Base-by-base conservation (phyloP, 2,888 invertebrate species). In the Oscheius sp. region DNA sequence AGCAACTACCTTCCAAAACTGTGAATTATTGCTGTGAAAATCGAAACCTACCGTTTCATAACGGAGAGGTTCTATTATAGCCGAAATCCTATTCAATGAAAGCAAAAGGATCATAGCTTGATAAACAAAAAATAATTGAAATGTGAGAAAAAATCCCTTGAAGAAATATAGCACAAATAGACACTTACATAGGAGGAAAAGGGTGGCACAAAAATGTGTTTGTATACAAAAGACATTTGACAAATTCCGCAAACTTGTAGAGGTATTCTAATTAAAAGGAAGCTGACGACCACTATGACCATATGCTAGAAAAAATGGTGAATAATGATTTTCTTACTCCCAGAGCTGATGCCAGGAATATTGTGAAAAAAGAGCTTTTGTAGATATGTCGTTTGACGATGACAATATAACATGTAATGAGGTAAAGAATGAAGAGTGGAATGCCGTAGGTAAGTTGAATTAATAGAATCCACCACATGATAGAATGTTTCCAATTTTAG, bases 1-100 rank as follows among this genome's bases (percentile, higher is more conserved):
- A 17, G 61, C 66, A 54, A 68, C 64, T 61, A 64, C 51, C 49
- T 67, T 61, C 73, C 68, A 73, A 54, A 68, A 56, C 67, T 69
- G 45, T 38, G 56, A 63, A 17, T 20, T n/a, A 8, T 33, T 20
- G 30, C 12, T 56, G 12, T 9, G 8, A 6, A 61, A 5, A 56
- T 2, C 2, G n/a, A 36, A 26, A 6, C 20, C 44, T 33, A 67
- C 67, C 57, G 30, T 32, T 22, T 67, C 67, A 22, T 67, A 67
- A 20, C 59, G 57, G 12, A 67, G 26, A 1, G 67, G 67, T 33
- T 67, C 49, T n/a, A 67, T 26, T 20, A 67, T 67, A 2, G 67
- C 67, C 2, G 67, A 59, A 5, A 67, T 14, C 20, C 67, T n/a
- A 24, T 67, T 67, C 22, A 67, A 17, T 9, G 67, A 57, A 2